Evolutionary conservation across 2,888 invertebrate genomes (phyloP), one percentile per base, ranked within the genome.

Genomic region (Andrena dorsata): DNA sequence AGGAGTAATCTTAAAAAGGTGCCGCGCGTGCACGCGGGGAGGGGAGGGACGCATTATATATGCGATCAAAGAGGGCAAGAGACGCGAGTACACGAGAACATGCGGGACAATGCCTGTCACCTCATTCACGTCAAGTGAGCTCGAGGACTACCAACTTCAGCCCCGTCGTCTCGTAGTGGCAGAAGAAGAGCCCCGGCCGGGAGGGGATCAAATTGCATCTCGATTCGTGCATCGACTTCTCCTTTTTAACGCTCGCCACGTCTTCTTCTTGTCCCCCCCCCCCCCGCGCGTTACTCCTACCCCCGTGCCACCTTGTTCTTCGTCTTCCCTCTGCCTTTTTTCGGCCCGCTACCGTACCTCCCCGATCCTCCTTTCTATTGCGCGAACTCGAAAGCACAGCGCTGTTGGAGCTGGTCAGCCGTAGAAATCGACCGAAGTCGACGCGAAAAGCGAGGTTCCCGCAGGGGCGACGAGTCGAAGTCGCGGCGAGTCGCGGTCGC

Each of bases 151-250:
- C 90, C 86, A 87, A 85, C 84, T 90, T 89, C 86, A 84, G 84
- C 82, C 80, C 66, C 73, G 75, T 86, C 71, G 80, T 75, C 70
- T 68, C 87, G 85, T 80, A 83, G 82, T 84, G 72, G 70, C 84
- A 80, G 76, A 73, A 76, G 83, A 76, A 66, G 78, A 80, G 71
- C 81, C 41, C 84, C 61, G 80, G 65, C 35, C 81, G 77, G 76
- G 56, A 56, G 23, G 83, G 91, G 92, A 93, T 93, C 92, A 90
- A 91, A 92, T 93, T 93, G 91, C 92, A 90, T 89, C 91, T 88
- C 86, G 89, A 90, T 90, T 90, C 89, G 87, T 86, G 84, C 91
- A 91, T 91, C 93, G 91, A 93, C 92, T 93, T 92, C 85, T 92
- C 88, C 89, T 92, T 83, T 85, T 90, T 82, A 86, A 81, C 85